Evolutionary conservation across 2,113 vertebrate species (phyloP).

Genomic region (Leuciscus idus): DNA sequence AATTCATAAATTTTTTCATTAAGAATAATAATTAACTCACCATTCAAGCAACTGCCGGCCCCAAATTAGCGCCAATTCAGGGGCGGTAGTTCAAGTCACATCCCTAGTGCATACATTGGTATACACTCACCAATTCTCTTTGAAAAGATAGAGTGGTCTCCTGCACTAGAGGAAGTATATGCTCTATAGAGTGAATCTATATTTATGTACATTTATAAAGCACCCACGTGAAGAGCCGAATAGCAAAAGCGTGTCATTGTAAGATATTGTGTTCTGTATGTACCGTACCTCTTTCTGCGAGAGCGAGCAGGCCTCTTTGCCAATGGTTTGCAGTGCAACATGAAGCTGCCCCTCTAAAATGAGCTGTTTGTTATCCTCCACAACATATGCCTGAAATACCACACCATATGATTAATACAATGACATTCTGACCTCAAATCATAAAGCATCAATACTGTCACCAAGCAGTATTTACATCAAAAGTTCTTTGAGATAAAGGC

Average conservation of each 20-base stretch:
- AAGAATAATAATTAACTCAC: too few species aligned
- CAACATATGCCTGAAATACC: slow-evolving; percentile 86
- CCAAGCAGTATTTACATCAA: not conserved
- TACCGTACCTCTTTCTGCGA: slow-evolving; percentile 87
- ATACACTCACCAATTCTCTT: not conserved
- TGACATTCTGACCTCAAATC: not conserved
- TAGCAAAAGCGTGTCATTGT: not conserved
- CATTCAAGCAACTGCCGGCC: too few species aligned
- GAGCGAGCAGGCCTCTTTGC: slow-evolving; percentile 88
- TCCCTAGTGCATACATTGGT: not conserved
- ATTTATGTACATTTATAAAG: not conserved
- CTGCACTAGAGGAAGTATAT: not conserved
- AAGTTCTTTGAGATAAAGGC: not conserved
- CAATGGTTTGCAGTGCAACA: slow-evolving; percentile 84
- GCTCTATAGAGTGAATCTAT: not conserved
- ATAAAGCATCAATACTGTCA: not conserved
- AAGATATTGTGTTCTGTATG: not conserved
- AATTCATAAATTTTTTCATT: too few species aligned
- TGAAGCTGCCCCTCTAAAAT: slow-evolving; percentile 97
- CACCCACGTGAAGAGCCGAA: not conserved
- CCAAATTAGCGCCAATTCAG: too few species aligned
- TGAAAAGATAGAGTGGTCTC: slow-evolving; percentile 9
- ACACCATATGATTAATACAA: slow-evolving; percentile 35
- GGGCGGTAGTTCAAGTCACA: too few species aligned
- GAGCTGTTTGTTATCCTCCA: slow-evolving; percentile 95